Evolutionary conservation across 2,888 invertebrate genomes (phyloP).

Genomic region (Epirrhoe alternata): DNA sequence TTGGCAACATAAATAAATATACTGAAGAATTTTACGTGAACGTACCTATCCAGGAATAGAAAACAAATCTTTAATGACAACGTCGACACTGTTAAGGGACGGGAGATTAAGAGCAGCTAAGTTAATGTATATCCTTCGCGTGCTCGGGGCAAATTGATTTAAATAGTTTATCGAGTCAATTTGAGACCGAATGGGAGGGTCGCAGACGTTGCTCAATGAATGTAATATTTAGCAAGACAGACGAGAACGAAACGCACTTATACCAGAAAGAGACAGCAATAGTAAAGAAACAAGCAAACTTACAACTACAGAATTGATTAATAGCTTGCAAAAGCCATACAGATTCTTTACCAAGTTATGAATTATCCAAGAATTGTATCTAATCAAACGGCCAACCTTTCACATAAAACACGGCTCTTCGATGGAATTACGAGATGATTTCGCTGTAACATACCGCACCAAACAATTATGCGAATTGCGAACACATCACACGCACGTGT

Average conservation of each 20-base stretch:
- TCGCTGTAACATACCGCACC: conserved; percentile 41
- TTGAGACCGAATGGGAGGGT: conserved; percentile 42
- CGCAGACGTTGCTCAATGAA: conserved; percentile 57
- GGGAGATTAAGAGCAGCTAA: conserved; percentile 48
- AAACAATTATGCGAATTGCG: conserved; percentile 41
- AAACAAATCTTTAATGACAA: conserved; percentile 45
- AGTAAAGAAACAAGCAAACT: conserved; percentile 53
- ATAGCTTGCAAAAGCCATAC: conserved; percentile 45
- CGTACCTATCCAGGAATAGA: conserved; percentile 54
- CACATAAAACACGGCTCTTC: conserved; percentile 37
- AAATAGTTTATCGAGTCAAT: conserved; percentile 46
- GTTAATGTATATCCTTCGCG: conserved; percentile 30
- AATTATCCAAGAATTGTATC: conserved; percentile 5
- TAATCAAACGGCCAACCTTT: conserved; percentile 25
- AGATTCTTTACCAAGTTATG: conserved; percentile 31
- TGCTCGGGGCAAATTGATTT: conserved; percentile 40
- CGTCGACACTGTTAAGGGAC: conserved; percentile 39
- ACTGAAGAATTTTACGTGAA: conserved; percentile 51
- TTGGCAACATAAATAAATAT: conserved; percentile 61
- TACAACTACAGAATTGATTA: conserved; percentile 55
- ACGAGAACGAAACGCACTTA: conserved; percentile 42
- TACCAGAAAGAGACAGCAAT: conserved; percentile 52
- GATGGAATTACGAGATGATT: conserved; percentile 33
- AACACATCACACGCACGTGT: conserved; percentile 43
- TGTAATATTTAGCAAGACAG: conserved; percentile 58